Conservation (phyloP, 1,140 invertebrate genomes). For the Anoplophora glabripennis region DNA sequence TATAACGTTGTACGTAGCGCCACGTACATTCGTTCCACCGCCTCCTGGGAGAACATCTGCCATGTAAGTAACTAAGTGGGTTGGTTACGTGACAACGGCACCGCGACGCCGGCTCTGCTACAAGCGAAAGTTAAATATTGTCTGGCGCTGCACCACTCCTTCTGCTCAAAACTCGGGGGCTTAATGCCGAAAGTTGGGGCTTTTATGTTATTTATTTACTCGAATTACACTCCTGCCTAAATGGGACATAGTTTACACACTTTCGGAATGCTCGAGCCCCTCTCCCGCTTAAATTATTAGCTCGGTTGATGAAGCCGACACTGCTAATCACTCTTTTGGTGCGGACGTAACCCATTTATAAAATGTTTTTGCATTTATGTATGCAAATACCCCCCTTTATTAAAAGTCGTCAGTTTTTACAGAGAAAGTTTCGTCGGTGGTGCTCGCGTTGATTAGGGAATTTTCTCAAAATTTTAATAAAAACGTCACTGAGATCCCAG, state of each 20-base stretch:
- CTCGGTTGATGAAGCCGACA: slow-evolving; percentile 9
- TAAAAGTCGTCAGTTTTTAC: too few species aligned
- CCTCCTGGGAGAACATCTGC: slow-evolving; percentile 27
- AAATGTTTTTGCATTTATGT: too few species aligned
- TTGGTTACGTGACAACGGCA: slow-evolving; percentile 28
- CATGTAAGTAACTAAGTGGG: slow-evolving; percentile 34
- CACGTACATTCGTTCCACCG: slow-evolving; percentile 29
- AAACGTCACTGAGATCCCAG: too few species aligned
- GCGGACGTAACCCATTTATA: too few species aligned
- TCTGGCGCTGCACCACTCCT: slow-evolving; percentile 2
- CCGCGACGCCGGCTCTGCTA: slow-evolving; percentile 10
- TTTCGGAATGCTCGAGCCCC: not conserved
- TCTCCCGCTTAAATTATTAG: slow-evolving; percentile 1
- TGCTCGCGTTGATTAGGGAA: too few species aligned
- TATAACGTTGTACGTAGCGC: slow-evolving; percentile 29
- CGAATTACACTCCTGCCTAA: slow-evolving; percentile 18
- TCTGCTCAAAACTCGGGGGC: not conserved
- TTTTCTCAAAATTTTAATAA: too few species aligned
- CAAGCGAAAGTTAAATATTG: slow-evolving; percentile 23
- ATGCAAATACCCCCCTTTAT: too few species aligned
- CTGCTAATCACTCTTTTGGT: too few species aligned
- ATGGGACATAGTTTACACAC: slow-evolving; percentile 13
- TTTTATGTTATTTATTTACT: slow-evolving; percentile 20
- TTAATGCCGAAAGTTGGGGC: slow-evolving; percentile 3
- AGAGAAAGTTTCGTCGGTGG: too few species aligned